These are phyloP conservation scores for Cataglyphis livida DNA, from an alignment of 2,888 invertebrate genomes.

Conservation along the genomic window DNA sequence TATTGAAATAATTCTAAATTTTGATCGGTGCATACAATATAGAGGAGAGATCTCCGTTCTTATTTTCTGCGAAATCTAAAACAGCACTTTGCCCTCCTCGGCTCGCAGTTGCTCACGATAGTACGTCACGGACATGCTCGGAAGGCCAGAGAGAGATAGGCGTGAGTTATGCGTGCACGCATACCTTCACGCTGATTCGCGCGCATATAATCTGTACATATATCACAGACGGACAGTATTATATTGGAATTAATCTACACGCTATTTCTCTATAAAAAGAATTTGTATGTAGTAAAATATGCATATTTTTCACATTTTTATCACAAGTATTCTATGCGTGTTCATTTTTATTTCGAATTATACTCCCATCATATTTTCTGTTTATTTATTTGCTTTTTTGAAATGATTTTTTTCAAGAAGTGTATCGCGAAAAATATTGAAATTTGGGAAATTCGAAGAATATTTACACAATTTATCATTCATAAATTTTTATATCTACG, in stretches of 20 bases:
- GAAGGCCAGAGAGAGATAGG: constrained; percentile 58
- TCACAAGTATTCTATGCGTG: not conserved
- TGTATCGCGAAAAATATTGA: constrained; percentile 4
- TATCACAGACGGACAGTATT: constrained; percentile 31
- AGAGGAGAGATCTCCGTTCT: not conserved
- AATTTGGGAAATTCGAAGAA: not conserved
- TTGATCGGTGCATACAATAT: not conserved
- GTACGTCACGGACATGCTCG: constrained; percentile 52
- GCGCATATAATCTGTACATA: constrained; percentile 35
- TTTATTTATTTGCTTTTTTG: constrained; percentile 15
- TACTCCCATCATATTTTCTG: not conserved
- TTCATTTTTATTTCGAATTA: not conserved
- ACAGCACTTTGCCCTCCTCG: constrained; percentile 35
- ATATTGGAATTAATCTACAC: constrained; percentile 44
- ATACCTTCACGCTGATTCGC: constrained; percentile 51
- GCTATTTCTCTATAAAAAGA: not conserved
- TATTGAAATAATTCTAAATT: constrained; percentile 13
- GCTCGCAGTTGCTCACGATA: constrained; percentile 40
- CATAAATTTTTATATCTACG: constrained; percentile 21
- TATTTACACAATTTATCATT: constrained; percentile 21
- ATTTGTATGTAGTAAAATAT: constrained; percentile 9
- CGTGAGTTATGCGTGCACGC: constrained; percentile 57
- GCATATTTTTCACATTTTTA: constrained; percentile 1
- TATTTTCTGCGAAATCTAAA: constrained; percentile 32
- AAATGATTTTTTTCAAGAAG: not conserved